Evolutionary conservation across 2,113 vertebrate genomes (phyloP).

Genomic region (Lontra canadensis): DNA sequence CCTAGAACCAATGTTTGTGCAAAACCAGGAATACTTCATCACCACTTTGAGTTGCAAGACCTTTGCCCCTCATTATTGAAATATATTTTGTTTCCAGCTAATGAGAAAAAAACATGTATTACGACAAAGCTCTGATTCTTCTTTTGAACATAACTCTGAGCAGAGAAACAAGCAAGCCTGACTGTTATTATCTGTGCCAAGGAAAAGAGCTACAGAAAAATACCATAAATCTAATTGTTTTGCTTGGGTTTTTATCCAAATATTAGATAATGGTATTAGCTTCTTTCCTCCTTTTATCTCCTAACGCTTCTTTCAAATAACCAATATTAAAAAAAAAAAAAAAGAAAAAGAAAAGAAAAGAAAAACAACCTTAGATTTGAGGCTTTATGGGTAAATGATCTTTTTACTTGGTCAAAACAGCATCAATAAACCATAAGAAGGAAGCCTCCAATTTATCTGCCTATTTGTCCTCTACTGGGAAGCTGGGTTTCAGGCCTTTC

Average conservation of each 20-base stretch:
- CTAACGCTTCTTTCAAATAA: slow-evolving; percentile 55
- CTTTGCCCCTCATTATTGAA: slow-evolving; percentile 81
- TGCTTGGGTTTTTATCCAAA: slow-evolving; percentile 62
- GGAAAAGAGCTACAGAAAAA: slow-evolving; percentile 87
- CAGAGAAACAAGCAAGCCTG: slow-evolving; percentile 79
- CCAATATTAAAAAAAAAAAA: neutral
- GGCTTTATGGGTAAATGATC: slow-evolving; percentile 80
- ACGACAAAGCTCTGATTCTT: slow-evolving; percentile 64
- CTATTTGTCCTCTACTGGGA: slow-evolving; percentile 59
- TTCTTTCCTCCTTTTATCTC: slow-evolving; percentile 73
- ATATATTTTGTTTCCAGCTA: slow-evolving; percentile 78
- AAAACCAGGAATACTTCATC: slow-evolving; percentile 22
- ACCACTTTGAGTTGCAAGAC: slow-evolving; percentile 37
- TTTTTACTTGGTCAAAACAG: slow-evolving; percentile 80
- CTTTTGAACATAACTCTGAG: slow-evolving; percentile 76
- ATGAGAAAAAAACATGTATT: slow-evolving; percentile 74
- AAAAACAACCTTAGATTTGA: slow-evolving; percentile 74
- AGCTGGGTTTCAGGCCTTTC: slow-evolving; percentile 72
- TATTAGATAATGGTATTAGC: slow-evolving; percentile 88
- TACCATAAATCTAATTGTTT: slow-evolving; percentile 89
- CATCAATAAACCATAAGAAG: slow-evolving; percentile 77
- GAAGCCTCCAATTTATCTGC: slow-evolving; percentile 75
- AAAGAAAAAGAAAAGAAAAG: neutral
- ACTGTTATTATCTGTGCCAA: slow-evolving; percentile 86
- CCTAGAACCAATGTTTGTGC: neutral